Evolutionary conservation across 2,797 vertebrate genomes (phyloP), one percentile per base, ranked within the genome.

Genomic region (Aplochiton taeniatus): DNA sequence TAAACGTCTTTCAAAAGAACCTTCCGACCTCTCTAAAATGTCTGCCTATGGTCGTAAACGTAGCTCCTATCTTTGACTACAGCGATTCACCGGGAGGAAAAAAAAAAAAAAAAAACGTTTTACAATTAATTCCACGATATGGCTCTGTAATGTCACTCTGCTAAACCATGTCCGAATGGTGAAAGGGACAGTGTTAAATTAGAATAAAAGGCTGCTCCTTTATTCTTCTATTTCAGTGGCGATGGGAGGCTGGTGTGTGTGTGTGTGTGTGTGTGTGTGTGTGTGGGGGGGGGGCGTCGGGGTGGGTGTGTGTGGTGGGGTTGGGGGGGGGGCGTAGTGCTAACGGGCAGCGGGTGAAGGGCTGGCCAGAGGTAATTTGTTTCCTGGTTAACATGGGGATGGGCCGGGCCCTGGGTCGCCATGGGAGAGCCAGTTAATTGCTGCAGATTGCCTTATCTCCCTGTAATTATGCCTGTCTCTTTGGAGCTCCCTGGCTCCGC

Each of bases 191-290:
- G 89, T 89, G 92, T 93, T 93, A 92, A 93, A 93, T 95, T 94
- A 92, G 90, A 91, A 94, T 92, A 92, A 93, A 95, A 94, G 94
- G 91, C 90, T 92, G 86, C 92, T 93, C 94, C 95, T 95, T 96
- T 95, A 92, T 95, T 93, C 93, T 90, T 90, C 91, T 92, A 93
- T 94, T 93, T 94, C 93, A 95, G 85, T 88, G 84, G 88, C 83
- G 85, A 85, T 73, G 80, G 72, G 48, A 42, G 69, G 57, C 16
- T 17, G 58, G 51, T 53, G 14, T 53, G 10, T 53, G 16, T 52
- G n/a, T 0, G n/a, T 17, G 49, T 51, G 49, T 51, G n/a, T 17
- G 50, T 17, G 8, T 52, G 50, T 52, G 50, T 52, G n/a, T 52
- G 50, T 48, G 48, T 16, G 12, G 6, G 48, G 0, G 48, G 6